A percentile compares a stretch with the other conserved stretches of the same genome.
These are phyloP conservation scores for Polymixis flavicincta DNA, from an alignment of 2,888 invertebrate genomes.

Conservation along the genomic window DNA sequence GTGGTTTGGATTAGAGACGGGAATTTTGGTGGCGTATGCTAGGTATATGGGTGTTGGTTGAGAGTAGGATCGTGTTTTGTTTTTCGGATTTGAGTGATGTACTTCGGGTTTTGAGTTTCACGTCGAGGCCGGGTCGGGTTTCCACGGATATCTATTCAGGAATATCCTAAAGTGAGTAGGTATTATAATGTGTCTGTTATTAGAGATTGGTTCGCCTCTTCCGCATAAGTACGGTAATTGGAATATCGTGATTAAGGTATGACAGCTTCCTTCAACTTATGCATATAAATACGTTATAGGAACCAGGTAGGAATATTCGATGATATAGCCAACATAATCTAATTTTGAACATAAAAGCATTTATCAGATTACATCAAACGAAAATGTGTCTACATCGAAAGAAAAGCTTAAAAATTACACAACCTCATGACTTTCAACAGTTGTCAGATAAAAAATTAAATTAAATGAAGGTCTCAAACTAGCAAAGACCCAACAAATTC, in stretches of 20 bases:
- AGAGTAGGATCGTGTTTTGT: constrained; percentile 24
- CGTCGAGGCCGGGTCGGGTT: background rate
- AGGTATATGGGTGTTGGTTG: constrained; percentile 19
- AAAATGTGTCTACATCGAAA: background rate
- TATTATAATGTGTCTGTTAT: constrained; percentile 9
- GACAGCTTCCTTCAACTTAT: constrained; percentile 1
- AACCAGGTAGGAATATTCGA: background rate
- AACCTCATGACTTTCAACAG: background rate
- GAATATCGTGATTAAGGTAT: constrained; percentile 22
- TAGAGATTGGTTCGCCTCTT: background rate
- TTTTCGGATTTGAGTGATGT: background rate
- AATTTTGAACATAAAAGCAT: background rate
- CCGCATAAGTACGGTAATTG: constrained; percentile 5
- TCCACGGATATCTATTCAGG: background rate
- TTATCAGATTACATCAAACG: background rate
- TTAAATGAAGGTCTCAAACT: constrained; percentile 8
- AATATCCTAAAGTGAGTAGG: background rate
- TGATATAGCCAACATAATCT: background rate
- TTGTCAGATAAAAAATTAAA: background rate
- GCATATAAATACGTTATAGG: background rate
- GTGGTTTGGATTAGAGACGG: constrained; percentile 31
- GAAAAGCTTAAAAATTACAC: background rate
- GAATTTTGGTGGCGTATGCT: constrained; percentile 38
- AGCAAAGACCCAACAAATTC: background rate
- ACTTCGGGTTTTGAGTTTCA: background rate